Conservation (phyloP, 2,113 vertebrate species). For the Poecilia latipinna region DNA sequence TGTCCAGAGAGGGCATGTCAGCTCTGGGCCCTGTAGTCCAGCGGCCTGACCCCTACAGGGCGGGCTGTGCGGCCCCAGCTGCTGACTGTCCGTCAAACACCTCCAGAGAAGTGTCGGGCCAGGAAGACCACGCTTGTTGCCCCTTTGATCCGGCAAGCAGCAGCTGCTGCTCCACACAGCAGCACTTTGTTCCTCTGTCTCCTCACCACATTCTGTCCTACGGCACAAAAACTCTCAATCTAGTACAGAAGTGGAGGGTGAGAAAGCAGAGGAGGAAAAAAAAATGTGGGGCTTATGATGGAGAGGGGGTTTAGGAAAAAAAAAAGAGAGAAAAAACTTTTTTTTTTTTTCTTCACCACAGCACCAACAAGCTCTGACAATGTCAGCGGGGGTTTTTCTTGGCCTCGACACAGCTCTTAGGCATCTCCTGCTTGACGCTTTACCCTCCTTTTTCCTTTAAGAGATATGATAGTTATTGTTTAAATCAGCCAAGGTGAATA, state of each 20-base stretch:
- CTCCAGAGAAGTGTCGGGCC: constrained; percentile 94
- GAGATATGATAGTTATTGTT: constrained; percentile 98
- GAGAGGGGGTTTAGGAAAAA: constrained; percentile 11
- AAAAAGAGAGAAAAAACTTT: constrained; percentile 42
- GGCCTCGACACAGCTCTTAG: constrained; percentile 94
- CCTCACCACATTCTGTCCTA: constrained; percentile 95
- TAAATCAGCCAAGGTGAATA: constrained; percentile 97
- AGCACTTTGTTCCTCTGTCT: constrained; percentile 98
- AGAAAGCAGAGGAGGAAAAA: constrained; percentile 76
- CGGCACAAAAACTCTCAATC: constrained; percentile 95
- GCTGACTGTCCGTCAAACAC: constrained; percentile 99
- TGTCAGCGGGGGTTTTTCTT: constrained; percentile 94
- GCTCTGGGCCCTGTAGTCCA: constrained; percentile 64
- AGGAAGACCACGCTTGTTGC: constrained; percentile 94
- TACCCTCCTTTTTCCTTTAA: constrained; percentile 84
- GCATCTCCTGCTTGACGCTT: constrained; percentile 95
- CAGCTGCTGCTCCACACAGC: constrained; percentile 97
- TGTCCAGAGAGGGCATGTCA: constrained; percentile 70
- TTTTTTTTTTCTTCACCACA: constrained; percentile 76
- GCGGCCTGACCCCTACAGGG: constrained; percentile 79
- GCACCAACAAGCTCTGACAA: constrained; percentile 99
- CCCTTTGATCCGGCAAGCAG: constrained; percentile 96
- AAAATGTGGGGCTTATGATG: constrained; percentile 58
- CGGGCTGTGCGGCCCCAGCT: constrained; percentile 88
- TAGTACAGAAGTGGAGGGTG: constrained; percentile 63